These are phyloP conservation scores for Pimephales promelas DNA, from an alignment of 2,113 vertebrate genomes.

Conservation along the genomic window DNA sequence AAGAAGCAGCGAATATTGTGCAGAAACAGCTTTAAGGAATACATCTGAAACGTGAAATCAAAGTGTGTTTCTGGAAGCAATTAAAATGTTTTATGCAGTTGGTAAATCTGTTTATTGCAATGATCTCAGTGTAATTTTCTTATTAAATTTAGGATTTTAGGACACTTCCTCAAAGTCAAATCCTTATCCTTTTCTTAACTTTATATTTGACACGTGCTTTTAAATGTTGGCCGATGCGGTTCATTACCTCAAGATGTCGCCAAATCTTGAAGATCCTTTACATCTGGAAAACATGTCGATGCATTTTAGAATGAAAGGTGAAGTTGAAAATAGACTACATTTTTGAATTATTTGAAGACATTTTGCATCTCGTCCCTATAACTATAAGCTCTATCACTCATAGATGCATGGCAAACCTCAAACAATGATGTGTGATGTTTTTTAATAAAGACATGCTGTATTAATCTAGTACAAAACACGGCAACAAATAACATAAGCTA, in stretches of 20 bases:
- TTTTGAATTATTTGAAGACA: no score
- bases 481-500: background rate
- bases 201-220: no score
- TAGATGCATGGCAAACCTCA: background rate
- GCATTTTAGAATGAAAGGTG: background rate
- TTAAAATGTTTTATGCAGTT: background rate
- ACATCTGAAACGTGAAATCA: no score
- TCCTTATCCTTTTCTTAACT: background rate
- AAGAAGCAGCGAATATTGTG: slow-evolving; percentile 63
- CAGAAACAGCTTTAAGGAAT: slow-evolving; percentile 56
- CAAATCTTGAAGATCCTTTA: background rate
- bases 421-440: background rate
- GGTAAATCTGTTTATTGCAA: background rate
- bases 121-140: background rate
- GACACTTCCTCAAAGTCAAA: background rate
- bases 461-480: background rate
- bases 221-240: no score
- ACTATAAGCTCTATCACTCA: background rate
- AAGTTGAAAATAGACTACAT: background rate
- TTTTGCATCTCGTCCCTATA: background rate
- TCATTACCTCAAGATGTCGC: background rate
- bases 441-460: background rate
- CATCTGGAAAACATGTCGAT: background rate
- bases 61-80: no score
- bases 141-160: background rate